Evolutionary conservation across 2,888 invertebrate species (phyloP).

Genomic region (Deilephila elpenor): DNA sequence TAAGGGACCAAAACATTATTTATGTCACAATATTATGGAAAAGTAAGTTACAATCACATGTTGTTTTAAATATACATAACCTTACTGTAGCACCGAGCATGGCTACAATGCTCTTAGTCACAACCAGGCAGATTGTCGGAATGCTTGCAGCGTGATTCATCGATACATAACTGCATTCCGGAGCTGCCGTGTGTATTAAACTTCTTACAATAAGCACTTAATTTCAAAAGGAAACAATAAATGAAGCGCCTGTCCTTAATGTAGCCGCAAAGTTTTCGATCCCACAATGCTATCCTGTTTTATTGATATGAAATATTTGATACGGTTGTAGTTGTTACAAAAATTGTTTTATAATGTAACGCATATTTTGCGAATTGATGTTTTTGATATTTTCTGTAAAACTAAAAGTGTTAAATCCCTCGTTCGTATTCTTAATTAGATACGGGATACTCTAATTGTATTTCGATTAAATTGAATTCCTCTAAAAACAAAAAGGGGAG

Average conservation of each 20-base stretch:
- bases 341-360: too few species aligned
- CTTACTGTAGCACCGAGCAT: background rate
- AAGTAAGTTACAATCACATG: background rate
- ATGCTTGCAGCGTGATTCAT: constrained; percentile 72
- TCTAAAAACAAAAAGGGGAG: too few species aligned
- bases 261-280: constrained; percentile 19
- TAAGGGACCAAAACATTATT: background rate
- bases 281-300: background rate
- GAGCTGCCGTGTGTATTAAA: background rate
- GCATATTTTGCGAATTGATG: too few species aligned
- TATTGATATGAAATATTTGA: too few species aligned
- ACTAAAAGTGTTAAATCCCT: too few species aligned
- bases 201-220: background rate
- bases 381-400: too few species aligned
- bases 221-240: constrained; percentile 15
- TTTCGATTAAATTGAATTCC: too few species aligned
- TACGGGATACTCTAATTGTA: too few species aligned
- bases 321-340: too few species aligned
- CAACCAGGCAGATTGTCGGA: constrained; percentile 70
- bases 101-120: constrained; percentile 67
- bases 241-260: constrained; percentile 24
- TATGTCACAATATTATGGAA: background rate
- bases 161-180: constrained; percentile 40
- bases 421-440: too few species aligned
- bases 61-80: background rate